These are phyloP conservation scores for Pseudochaenichthys georgianus DNA, from an alignment of 2,797 vertebrate genomes.

Conservation along the genomic window DNA sequence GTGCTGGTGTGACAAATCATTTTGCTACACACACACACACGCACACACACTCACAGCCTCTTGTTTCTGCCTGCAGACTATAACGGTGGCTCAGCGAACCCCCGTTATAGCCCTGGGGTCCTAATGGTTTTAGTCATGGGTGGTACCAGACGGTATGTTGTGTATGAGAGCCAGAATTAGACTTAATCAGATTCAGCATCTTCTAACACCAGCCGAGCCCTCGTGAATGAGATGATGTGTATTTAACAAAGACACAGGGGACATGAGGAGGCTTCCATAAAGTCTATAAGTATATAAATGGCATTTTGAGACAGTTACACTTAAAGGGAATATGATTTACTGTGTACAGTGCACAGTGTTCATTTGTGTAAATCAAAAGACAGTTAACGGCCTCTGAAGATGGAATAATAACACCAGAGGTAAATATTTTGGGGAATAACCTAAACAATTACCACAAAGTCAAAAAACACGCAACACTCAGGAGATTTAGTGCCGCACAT, in stretches of 20 bases:
- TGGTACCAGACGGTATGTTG: constrained; percentile 34
- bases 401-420: background rate
- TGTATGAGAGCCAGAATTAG: constrained; percentile 38
- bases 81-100: constrained; percentile 31
- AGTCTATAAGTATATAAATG: background rate
- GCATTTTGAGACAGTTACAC: too few species aligned
- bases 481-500: background rate
- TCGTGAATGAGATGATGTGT: constrained; percentile 33
- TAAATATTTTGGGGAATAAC: background rate
- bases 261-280: background rate
- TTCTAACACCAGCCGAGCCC: constrained; percentile 10
- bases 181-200: constrained; percentile 51
- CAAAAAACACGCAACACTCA: background rate
- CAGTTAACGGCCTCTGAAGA: background rate
- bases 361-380: background rate
- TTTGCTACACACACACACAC: constrained; percentile 29
- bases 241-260: constrained; percentile 28
- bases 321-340: too few species aligned
- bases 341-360: background rate
- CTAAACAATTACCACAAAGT: background rate
- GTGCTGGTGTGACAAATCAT: constrained; percentile 76
- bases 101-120: constrained; percentile 58
- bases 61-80: constrained; percentile 33
- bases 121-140: constrained; percentile 71
- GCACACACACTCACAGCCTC: constrained; percentile 18